These are phyloP conservation scores for Pristionchus exspectatus DNA, from an alignment of 2,888 invertebrate genomes.

Conservation along the genomic window DNA sequence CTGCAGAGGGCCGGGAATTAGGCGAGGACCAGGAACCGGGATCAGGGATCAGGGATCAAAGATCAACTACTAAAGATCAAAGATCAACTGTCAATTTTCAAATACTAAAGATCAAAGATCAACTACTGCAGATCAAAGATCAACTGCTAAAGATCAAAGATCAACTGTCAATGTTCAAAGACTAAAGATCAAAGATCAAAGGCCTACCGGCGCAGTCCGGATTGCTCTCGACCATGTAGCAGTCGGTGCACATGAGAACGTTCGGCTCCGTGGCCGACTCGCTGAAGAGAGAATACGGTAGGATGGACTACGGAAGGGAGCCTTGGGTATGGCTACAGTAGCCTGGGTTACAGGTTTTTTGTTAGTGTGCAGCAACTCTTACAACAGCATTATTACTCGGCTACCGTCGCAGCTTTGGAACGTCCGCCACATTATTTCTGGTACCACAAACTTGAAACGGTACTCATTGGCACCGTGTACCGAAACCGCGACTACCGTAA, in stretches of 20 bases:
- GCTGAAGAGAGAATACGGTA: background rate
- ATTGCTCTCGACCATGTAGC: slow-evolving; percentile 46
- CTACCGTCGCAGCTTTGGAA: no score
- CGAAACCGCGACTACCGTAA: no score
- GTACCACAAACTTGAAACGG: no score
- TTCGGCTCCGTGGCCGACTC: background rate
- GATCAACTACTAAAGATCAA: no score
- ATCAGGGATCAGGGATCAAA: background rate
- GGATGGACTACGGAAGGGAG: background rate
- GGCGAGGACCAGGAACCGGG: background rate
- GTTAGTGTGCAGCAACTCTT: background rate
- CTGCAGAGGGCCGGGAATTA: slow-evolving; percentile 8
- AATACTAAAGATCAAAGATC: background rate
- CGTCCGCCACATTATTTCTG: no score
- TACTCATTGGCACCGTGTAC: no score
- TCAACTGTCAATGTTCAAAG: background rate
- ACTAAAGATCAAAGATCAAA: background rate
- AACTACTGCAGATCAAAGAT: background rate
- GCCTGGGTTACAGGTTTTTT: background rate
- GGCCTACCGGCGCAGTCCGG: slow-evolving; percentile 36
- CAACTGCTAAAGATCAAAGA: no score
- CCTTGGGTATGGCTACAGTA: background rate
- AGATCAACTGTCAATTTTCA: background rate
- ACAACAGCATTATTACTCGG: no score
- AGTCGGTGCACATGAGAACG: slow-evolving; percentile 35